Conservation (phyloP, 1,140 invertebrate species). For the Drosophila nasuta region DNA sequence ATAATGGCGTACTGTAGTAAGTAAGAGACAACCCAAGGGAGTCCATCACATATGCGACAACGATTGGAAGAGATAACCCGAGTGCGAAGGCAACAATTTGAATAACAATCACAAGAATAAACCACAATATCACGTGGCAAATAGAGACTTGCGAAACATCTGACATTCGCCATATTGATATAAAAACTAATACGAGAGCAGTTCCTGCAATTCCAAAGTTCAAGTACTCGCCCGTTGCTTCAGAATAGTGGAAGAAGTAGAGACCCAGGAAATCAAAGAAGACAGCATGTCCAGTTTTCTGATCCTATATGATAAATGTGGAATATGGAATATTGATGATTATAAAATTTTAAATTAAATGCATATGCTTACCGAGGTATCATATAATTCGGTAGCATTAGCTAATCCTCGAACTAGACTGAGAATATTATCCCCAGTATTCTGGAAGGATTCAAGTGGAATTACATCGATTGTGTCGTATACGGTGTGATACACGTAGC, state of each 20-base stretch:
- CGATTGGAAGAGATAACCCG: constrained; percentile 85
- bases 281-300: constrained; percentile 86
- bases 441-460: constrained; percentile 91
- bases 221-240: constrained; percentile 86
- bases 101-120: constrained; percentile 44
- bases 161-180: constrained; percentile 62
- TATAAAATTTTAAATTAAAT: no score
- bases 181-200: constrained; percentile 76
- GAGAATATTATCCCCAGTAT: constrained; percentile 91
- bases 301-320: constrained; percentile 75
- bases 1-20: constrained; percentile 88
- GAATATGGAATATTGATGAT: constrained; percentile 55
- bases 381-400: constrained; percentile 86
- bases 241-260: constrained; percentile 88
- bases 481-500: constrained; percentile 95
- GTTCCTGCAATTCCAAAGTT: constrained; percentile 86
- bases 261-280: constrained; percentile 93
- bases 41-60: constrained; percentile 84
- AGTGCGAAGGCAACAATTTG: constrained; percentile 64
- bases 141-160: constrained; percentile 41
- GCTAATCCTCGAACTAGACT: constrained; percentile 88
- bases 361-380: constrained; percentile 61
- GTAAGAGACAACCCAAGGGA: constrained; percentile 86
- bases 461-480: constrained; percentile 92
- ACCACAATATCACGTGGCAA: constrained; percentile 16